These are phyloP conservation scores for Cydia pomonella DNA, from an alignment of 1,140 invertebrate species.

Conservation along the genomic window DNA sequence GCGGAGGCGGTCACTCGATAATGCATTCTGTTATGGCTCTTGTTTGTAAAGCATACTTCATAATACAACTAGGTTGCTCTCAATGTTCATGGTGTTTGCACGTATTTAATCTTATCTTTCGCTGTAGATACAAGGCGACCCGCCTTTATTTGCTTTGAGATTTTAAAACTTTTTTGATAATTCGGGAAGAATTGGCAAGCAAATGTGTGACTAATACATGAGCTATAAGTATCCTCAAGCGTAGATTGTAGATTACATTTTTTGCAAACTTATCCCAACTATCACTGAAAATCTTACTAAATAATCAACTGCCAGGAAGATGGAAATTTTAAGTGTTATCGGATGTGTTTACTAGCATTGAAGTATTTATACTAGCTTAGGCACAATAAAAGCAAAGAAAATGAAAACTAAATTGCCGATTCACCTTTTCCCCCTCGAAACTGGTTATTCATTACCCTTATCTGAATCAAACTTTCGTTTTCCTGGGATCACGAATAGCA, in stretches of 20 bases:
- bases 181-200: constrained; percentile 50
- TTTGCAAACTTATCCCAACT: too few relatives aligned
- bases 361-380: too few relatives aligned
- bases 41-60: constrained; percentile 22
- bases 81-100: constrained; percentile 22
- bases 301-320: too few relatives aligned
- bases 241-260: too few relatives aligned
- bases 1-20: constrained; percentile 54
- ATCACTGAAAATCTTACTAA: too few relatives aligned
- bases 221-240: too few relatives aligned
- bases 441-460: constrained; percentile 12
- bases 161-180: constrained; percentile 47
- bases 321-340: too few relatives aligned
- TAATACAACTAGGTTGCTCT: constrained; percentile 23
- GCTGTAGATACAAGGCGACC: constrained; percentile 42
- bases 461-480: constrained; percentile 37
- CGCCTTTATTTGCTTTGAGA: constrained; percentile 51
- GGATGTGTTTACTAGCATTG: too few relatives aligned
- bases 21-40: constrained; percentile 41
- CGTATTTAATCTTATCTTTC: constrained; percentile 54
- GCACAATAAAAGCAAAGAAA: neutral
- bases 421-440: neutral
- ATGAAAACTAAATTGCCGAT: neutral
- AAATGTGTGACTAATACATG: constrained; percentile 23
- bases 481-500: constrained; percentile 36